A percentile compares a stretch with the other conserved stretches of the same genome.
These are phyloP conservation scores for Grammomys surdaster DNA, from an alignment of 2,113 vertebrate species.

Conservation along the genomic window DNA sequence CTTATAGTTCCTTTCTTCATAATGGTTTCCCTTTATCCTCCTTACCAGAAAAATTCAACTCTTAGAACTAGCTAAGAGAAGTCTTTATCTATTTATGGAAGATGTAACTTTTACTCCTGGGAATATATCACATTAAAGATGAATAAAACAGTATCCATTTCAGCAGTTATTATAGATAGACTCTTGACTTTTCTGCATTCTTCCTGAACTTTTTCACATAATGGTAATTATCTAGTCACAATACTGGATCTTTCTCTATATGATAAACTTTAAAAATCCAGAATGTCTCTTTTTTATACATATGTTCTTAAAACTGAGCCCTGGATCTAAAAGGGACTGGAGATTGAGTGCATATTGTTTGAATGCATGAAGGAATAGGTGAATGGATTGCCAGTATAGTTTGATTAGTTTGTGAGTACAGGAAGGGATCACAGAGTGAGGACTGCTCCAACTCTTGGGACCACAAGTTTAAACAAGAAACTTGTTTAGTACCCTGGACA, in stretches of 20 bases:
- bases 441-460: background rate
- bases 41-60: background rate
- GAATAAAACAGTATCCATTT: background rate
- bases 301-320: background rate
- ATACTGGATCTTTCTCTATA: slow-evolving; percentile 25
- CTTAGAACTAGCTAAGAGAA: background rate
- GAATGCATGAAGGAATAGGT: background rate
- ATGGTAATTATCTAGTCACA: background rate
- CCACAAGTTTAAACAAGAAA: slow-evolving; percentile 26
- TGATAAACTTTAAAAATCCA: slow-evolving; percentile 3
- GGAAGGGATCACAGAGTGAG: background rate
- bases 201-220: slow-evolving; percentile 24
- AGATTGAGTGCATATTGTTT: background rate
- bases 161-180: background rate
- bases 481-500: background rate
- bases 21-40: background rate
- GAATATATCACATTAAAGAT: slow-evolving; percentile 23
- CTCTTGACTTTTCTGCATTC: background rate
- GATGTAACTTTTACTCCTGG: slow-evolving; percentile 6
- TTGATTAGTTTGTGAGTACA: background rate
- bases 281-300: background rate
- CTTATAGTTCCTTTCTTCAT: background rate
- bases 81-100: slow-evolving; percentile 40
- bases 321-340: background rate
- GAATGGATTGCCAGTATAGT: background rate